Evolutionary conservation across 1,140 invertebrate genomes (phyloP), one percentile per base, ranked within the genome.

Genomic region (Drosophila repletoides): DNA sequence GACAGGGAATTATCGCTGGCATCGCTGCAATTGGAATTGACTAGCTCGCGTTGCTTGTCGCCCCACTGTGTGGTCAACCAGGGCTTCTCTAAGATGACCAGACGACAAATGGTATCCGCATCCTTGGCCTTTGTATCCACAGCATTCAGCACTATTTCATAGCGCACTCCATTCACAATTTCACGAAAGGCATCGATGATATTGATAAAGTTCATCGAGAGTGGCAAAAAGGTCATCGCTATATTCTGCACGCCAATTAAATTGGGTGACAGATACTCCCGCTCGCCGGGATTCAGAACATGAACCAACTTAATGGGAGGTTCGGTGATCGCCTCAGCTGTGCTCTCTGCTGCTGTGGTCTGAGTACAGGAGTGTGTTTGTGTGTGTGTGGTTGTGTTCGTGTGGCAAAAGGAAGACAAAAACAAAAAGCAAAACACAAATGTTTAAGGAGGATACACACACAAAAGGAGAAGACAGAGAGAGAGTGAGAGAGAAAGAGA

Each of bases 171-270:
- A 46, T 88, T 80, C 2, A 89, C 86, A 58, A 90, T 87, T 63
- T 90, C 89, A 9, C 89, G 53, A 40, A 52, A 89, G 24, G 89
- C 89, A 55, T 89, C 83, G 36, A 90, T 83, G 5, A 90, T 74
- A 36, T 90, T 88, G 6, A 88, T 48, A 58, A 89, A 90, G 24
- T 80, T 87, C 68, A 89, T 84, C 15, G 84, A 72, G 19, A 88
- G 72, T 7, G 89, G 89, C 43, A 90, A 48, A 53, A 86, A 89
- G 34, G 75, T 76, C 81, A 88, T 88, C 34, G 89, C 89, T 21
- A 90, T 90, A 56, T 90, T 90, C 49, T 88, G 84, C 7, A 90
- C 81, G 5, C 89, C 89, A 61, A 90, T 89, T 28, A 90, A 63
- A 40, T 90, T 90, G 29, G 89, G 89, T 6, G 84, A 87, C 24